Percentiles rank a stretch among this genome's conserved stretches.
Evolutionary conservation across 2,888 invertebrate genomes (phyloP).

Genomic region (Phytoseiulus persimilis): DNA sequence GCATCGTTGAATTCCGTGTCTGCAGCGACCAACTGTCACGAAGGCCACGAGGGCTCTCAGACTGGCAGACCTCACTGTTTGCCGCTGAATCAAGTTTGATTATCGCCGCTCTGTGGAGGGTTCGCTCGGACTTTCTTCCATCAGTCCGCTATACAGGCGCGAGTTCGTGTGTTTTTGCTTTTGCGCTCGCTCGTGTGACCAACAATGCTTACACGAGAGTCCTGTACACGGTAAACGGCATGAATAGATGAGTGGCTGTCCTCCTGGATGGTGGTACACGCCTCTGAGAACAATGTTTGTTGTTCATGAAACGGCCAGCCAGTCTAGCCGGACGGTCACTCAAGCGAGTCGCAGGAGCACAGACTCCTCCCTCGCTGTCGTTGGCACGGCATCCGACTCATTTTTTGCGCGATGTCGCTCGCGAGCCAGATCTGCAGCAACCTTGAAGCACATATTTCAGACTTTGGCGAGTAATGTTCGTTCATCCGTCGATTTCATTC

Average conservation of each 20-base stretch:
- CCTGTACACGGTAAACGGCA: not conserved
- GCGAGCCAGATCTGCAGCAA: not conserved
- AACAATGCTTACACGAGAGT: not conserved
- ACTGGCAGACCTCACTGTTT: too few species aligned
- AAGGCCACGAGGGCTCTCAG: too few species aligned
- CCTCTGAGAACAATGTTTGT: not conserved
- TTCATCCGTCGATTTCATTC: too few species aligned
- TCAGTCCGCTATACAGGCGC: not conserved
- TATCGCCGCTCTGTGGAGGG: too few species aligned
- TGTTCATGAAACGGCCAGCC: not conserved
- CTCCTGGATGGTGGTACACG: not conserved
- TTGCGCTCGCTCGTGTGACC: not conserved
- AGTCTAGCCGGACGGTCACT: not conserved
- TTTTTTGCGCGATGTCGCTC: not conserved
- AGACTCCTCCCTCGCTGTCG: not conserved
- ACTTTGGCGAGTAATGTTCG: too few species aligned
- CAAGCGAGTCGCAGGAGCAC: not conserved
- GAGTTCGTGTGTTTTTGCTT: not conserved
- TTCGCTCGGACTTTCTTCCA: too few species aligned
- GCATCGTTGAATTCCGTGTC: too few species aligned
- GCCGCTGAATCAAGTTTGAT: too few species aligned
- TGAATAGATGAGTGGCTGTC: not conserved
- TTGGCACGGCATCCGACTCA: not conserved
- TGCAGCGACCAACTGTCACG: too few species aligned
- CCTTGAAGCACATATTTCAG: too few species aligned